Evolutionary conservation across 2,113 vertebrate species (phyloP), one percentile per base, ranked within the genome.

Genomic region (Oreochromis aureus): DNA sequence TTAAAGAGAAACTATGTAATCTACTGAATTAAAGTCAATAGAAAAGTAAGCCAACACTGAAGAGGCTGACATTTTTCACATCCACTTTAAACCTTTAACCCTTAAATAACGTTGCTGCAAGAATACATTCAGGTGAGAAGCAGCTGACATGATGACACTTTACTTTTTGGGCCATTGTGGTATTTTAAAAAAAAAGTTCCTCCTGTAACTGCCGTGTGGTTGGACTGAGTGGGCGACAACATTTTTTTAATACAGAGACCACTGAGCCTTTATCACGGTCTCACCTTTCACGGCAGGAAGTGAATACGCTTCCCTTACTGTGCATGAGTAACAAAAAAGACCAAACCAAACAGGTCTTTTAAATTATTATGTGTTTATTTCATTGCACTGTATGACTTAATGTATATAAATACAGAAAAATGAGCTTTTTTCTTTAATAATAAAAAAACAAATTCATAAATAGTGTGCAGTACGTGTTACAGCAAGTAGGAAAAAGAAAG

Each of bases 391-490:
- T 10, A 41, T 32, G 59, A 10, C 81, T 73, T 59, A 53, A 53
- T 82, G n/a, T 36, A 76, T 19, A 86, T 58, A 54, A 53, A 88
- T 69, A 87, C 5, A 66, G 5, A 9, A 89, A 1, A 39, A 36
- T 22, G 3, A 19, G 46, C 39, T 27, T 32, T 48, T 6, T 51
- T 34, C 10, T 4, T 55, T 48, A 10, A 48, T 19, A 48, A 66
- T 66, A 66, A n/a, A 66, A 66, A 76, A 80, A 55, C 6, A 18
- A 85, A 87, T 66, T 81, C 88, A 91, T 93, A 89, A 86, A 91
- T 89, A 78, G 1, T 54, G 59, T 83, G 76, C 61, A 51, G 1
- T 39, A 71, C 11, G 16, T 78, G 5, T 81, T 36, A 76, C 82
- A 87, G 80, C 76, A 51, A 85, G 16, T 82, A 41, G 11, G 6